Percentiles rank a stretch among this genome's conserved stretches.
Evolutionary conservation across 2,888 invertebrate species (phyloP).

Genomic region (Notodonta dromedarius): DNA sequence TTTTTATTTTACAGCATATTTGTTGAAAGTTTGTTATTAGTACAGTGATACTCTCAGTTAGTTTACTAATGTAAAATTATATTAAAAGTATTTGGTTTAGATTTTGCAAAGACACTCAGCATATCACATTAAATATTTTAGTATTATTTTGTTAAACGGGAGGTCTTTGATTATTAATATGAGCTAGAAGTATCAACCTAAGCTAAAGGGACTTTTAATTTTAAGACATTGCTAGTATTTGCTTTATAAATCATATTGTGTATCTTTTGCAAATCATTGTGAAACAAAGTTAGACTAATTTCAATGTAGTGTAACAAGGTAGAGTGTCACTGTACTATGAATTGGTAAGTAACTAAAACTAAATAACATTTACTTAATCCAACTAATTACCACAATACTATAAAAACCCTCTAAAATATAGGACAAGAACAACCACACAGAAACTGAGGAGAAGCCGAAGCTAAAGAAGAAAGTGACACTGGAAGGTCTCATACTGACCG

Average conservation of each 20-base stretch:
- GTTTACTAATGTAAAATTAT: too few species aligned
- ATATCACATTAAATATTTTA: too few species aligned
- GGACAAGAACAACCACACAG: conserved; percentile 51
- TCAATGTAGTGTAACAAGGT: neutral
- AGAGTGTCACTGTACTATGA: neutral
- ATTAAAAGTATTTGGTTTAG: too few species aligned
- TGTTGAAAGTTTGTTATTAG: neutral
- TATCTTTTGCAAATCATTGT: too few species aligned
- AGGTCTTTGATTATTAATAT: too few species aligned
- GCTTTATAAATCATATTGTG: too few species aligned
- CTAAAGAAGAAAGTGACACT: conserved; percentile 74
- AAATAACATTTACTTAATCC: neutral
- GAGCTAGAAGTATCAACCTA: too few species aligned
- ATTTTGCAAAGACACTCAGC: too few species aligned
- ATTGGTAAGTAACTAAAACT: conserved; percentile 6
- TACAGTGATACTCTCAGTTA: neutral
- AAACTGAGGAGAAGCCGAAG: conserved; percentile 45
- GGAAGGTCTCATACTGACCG: conserved; percentile 88
- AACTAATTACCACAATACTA: conserved; percentile 19
- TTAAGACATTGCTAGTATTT: too few species aligned
- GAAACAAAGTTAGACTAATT: too few species aligned
- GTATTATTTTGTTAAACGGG: too few species aligned
- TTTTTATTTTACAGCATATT: neutral
- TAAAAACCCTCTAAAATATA: conserved; percentile 39
- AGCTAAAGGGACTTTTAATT: too few species aligned